A percentile compares a stretch with the other conserved stretches of the same genome.
Evolutionary conservation across 2,888 invertebrate genomes (phyloP).

Genomic region (Scaptomyza parva): DNA sequence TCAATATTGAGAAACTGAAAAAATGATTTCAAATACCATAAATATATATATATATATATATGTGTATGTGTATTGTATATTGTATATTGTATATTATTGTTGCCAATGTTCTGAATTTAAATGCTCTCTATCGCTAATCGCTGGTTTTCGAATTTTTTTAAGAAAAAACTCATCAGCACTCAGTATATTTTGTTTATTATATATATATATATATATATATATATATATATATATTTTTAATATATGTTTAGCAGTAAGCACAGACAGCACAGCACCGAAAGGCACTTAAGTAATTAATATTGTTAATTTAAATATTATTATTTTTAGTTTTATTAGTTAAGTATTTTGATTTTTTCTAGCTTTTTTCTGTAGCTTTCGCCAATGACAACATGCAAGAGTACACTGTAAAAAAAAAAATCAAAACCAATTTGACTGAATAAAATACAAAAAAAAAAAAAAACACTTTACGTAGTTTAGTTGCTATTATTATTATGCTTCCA

Average conservation of each 20-base stretch:
- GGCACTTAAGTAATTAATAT: conserved; percentile 26
- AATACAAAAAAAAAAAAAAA: background rate
- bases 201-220: conserved; percentile 23
- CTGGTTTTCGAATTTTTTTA: conserved; percentile 61
- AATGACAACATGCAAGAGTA: conserved; percentile 8
- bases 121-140: conserved; percentile 78
- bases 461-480: conserved; percentile 26
- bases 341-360: conserved; percentile 15
- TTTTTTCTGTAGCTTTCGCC: conserved; percentile 29
- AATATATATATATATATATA: conserved; percentile 2
- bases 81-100: too few species aligned
- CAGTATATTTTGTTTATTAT: conserved; percentile 13
- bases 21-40: conserved; percentile 1
- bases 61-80: too few species aligned
- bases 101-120: conserved; percentile 66
- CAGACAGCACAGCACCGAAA: conserved; percentile 40
- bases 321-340: conserved; percentile 10
- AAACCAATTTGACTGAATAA: conserved; percentile 39
- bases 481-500: conserved; percentile 19
- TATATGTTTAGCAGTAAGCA: conserved; percentile 26
- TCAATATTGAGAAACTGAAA: background rate
- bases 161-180: conserved; percentile 26
- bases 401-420: conserved; percentile 36
- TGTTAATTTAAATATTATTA: conserved; percentile 7
- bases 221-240: conserved; percentile 18